phyloP scores from a whole-genome alignment of 23 tunicate species.

The Clavelina lepadiformis region DNA sequence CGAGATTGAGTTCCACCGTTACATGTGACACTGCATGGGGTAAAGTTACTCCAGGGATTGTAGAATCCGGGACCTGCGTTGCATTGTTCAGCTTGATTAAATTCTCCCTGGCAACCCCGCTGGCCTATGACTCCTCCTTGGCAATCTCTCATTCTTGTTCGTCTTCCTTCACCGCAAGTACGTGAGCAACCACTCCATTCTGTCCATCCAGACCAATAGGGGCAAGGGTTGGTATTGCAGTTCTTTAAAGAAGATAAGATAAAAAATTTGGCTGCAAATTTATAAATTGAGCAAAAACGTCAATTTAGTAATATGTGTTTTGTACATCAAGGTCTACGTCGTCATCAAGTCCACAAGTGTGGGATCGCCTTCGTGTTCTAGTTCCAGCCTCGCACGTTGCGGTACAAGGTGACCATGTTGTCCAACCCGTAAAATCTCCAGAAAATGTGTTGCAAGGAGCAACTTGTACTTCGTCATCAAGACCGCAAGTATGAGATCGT shows the following conservation, averaged over 20 bases:
- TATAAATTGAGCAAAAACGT: neutral
- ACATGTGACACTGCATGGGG: slow-evolving; percentile 71
- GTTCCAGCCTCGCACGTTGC: slow-evolving; percentile 75
- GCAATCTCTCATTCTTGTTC: slow-evolving; percentile 43
- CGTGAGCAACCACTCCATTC: slow-evolving; percentile 67
- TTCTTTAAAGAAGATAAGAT: slow-evolving; percentile 32
- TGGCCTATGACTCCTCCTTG: slow-evolving; percentile 48
- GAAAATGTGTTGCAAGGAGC: slow-evolving; percentile 8
- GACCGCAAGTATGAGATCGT: slow-evolving; percentile 24
- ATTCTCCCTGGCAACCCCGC: slow-evolving; percentile 54
- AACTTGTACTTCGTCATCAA: slow-evolving; percentile 12
- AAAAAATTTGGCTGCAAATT: too few relatives aligned
- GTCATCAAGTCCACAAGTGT: slow-evolving; percentile 56
- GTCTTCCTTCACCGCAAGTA: slow-evolving; percentile 67
- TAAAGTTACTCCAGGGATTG: slow-evolving; percentile 58
- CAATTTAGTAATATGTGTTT: neutral
- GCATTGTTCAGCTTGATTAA: slow-evolving; percentile 40
- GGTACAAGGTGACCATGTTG: slow-evolving; percentile 32
- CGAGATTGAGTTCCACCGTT: slow-evolving; percentile 69
- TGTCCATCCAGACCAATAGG: slow-evolving; percentile 96
- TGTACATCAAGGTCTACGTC: slow-evolving; percentile 3
- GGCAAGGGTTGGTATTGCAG: slow-evolving; percentile 59
- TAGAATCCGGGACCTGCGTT: slow-evolving; percentile 53
- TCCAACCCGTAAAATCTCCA: slow-evolving; percentile 16
- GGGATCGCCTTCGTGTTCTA: slow-evolving; percentile 45